Conservation (phyloP, 2,888 invertebrate species). For the Yponomeuta malinellus region DNA sequence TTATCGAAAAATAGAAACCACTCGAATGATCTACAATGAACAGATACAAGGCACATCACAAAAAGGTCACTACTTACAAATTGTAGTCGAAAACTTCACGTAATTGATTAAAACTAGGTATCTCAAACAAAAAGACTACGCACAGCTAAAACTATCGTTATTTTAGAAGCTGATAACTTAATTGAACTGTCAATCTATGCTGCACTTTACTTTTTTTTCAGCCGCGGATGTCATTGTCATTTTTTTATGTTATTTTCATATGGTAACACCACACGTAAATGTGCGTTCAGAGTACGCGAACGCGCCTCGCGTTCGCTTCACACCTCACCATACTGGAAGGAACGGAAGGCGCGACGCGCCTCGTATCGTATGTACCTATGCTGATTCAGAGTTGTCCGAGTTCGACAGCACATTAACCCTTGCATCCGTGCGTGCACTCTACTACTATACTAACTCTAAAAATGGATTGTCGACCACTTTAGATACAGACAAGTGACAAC, state of each 20-base stretch:
- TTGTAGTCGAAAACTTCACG: neutral
- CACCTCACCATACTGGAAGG: too few species aligned
- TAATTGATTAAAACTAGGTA: neutral
- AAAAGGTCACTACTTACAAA: neutral
- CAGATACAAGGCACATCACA: neutral
- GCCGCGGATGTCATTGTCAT: conserved; percentile 1
- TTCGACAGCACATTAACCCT: too few species aligned
- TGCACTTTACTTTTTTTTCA: neutral
- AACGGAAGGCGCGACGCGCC: too few species aligned
- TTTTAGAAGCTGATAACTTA: neutral
- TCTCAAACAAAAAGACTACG: neutral
- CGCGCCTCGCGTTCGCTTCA: too few species aligned
- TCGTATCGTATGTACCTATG: too few species aligned
- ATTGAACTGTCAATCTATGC: neutral
- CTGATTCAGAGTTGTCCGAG: too few species aligned
- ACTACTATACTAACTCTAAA: too few species aligned
- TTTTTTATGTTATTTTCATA: neutral
- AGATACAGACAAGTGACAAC: too few species aligned
- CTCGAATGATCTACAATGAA: neutral
- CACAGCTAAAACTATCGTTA: neutral
- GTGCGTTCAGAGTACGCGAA: too few species aligned
- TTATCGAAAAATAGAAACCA: neutral
- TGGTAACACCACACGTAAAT: neutral
- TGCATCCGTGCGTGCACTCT: too few species aligned
- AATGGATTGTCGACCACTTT: too few species aligned